Conservation (phyloP, 2,113 vertebrate genomes). For the Muntiacus reevesi region DNA sequence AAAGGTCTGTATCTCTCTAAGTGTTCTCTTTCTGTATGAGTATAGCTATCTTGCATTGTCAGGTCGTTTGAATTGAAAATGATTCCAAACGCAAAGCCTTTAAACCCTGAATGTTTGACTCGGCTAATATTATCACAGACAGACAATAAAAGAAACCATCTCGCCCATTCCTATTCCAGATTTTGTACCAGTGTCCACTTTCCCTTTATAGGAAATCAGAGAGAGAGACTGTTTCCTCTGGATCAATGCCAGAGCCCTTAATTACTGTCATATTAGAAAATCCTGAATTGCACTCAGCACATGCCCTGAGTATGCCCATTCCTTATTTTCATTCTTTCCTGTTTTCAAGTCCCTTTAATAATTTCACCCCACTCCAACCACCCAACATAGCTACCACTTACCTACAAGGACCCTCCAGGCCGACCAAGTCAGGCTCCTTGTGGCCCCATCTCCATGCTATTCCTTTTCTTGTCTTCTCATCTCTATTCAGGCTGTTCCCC, state of each 20-base stretch:
- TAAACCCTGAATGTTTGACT: background rate
- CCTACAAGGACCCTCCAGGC: background rate
- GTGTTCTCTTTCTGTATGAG: background rate
- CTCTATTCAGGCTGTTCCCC: too few species aligned
- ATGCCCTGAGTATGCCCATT: background rate
- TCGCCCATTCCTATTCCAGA: background rate
- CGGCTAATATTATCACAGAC: background rate
- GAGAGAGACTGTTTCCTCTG: background rate
- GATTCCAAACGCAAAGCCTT: constrained; percentile 2
- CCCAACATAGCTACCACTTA: background rate
- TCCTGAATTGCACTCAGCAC: background rate
- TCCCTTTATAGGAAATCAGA: background rate
- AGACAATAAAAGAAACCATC: background rate
- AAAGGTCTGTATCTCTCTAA: constrained; percentile 6
- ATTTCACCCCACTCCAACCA: background rate
- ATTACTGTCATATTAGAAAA: background rate
- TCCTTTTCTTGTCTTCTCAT: background rate
- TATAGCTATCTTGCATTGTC: constrained; percentile 30
- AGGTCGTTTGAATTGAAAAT: constrained; percentile 41
- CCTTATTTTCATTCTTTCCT: background rate
- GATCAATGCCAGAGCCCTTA: background rate
- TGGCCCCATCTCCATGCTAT: rapidly evolving
- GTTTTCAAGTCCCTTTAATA: background rate
- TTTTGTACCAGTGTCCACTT: background rate
- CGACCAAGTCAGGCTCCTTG: too few species aligned